Conservation (phyloP, 2,888 invertebrate species). For the Didymodactylos carnosus region DNA sequence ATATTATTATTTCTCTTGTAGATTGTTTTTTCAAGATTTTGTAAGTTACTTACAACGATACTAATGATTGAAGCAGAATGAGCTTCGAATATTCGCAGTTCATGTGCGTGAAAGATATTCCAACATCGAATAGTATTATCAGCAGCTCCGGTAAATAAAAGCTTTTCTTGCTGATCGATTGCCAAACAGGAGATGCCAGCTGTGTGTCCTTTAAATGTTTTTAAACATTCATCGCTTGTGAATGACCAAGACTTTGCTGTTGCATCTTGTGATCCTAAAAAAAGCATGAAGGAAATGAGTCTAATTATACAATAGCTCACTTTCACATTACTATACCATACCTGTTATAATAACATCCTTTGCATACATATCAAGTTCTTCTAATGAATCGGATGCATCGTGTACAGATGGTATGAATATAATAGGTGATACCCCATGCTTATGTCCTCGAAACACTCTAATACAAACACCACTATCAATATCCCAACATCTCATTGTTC, state of each 20-base stretch:
- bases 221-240: conserved; percentile 30
- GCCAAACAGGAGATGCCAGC: conserved; percentile 37
- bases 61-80: conserved; percentile 35
- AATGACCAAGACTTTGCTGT: conserved; percentile 34
- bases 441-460: conserved; percentile 35
- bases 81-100: conserved; percentile 32
- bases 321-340: too few relatives aligned
- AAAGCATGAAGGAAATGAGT: too few relatives aligned
- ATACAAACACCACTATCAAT: conserved; percentile 35
- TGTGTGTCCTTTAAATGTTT: conserved; percentile 32
- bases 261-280: conserved; percentile 33
- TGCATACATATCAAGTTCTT: conserved; percentile 17
- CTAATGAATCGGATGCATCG: conserved; percentile 22
- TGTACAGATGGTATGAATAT: conserved; percentile 35
- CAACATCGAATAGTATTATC: conserved; percentile 37
- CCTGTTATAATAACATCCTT: conserved; percentile 32
- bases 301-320: too few relatives aligned
- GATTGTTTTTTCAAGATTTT: background rate
- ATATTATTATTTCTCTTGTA: background rate
- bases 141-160: conserved; percentile 36
- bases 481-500: conserved; percentile 35
- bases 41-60: conserved; percentile 27
- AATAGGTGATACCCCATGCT: conserved; percentile 37
- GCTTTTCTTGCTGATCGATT: conserved; percentile 30
- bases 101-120: conserved; percentile 33